phyloP scores from a whole-genome alignment of 2,113 vertebrate species.

The Perca fluviatilis region DNA sequence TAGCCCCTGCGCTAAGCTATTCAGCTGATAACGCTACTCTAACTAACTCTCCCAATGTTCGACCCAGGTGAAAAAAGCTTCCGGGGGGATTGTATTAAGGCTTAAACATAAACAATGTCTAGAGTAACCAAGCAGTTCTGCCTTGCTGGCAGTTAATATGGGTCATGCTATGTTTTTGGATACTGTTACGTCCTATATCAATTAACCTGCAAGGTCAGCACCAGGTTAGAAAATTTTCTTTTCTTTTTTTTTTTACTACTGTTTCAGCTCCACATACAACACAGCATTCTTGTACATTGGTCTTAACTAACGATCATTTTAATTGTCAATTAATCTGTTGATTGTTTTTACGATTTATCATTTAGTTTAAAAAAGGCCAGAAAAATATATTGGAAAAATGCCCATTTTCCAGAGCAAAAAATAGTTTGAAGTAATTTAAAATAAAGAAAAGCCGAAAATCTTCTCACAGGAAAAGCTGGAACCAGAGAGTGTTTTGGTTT shows the following conservation, averaged over 20 bases:
- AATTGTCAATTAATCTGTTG: background rate
- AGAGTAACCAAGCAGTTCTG: constrained; percentile 1
- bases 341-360: background rate
- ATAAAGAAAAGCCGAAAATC: background rate
- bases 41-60: no score
- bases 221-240: background rate
- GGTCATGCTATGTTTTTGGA: constrained; percentile 3
- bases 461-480: background rate
- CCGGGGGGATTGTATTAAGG: constrained; percentile 32
- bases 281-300: no score
- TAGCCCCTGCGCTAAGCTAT: no score
- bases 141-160: constrained; percentile 5
- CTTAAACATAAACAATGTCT: constrained; percentile 29
- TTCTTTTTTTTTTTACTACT: background rate
- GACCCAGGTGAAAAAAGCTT: no score
- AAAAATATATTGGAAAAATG: background rate
- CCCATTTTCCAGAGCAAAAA: background rate
- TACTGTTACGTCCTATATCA: background rate
- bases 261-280: background rate
- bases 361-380: background rate
- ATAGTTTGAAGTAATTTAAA: background rate
- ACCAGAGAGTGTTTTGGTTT: background rate
- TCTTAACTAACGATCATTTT: background rate
- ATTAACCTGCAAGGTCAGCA: background rate
- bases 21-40: no score